phyloP scores from a whole-genome alignment of 2,113 vertebrate genomes.

The Emberiza fucata region DNA sequence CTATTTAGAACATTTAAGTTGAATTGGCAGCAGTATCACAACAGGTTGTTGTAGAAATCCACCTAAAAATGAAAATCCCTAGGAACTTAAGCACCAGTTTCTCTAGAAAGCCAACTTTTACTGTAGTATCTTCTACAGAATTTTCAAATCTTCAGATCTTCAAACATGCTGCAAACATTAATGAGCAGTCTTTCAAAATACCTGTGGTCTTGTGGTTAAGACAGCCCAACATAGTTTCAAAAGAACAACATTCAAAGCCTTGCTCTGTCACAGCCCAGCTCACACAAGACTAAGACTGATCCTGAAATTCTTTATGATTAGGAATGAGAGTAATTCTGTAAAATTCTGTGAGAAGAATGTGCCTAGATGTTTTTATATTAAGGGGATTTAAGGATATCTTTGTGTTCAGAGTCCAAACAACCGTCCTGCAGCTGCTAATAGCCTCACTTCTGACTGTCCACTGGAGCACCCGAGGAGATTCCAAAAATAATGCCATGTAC shows the following conservation, averaged over 20 bases:
- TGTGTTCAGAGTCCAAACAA: not conserved
- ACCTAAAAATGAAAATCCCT: not conserved
- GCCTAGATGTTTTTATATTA: not conserved
- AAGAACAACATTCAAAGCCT: conserved; percentile 23
- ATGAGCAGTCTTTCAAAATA: conserved; percentile 40
- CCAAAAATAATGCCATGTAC: not conserved
- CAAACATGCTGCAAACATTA: not conserved
- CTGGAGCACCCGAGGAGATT: not conserved
- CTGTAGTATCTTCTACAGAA: not conserved
- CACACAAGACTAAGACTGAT: not conserved
- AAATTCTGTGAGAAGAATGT: not conserved
- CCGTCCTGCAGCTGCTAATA: not conserved
- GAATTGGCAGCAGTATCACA: not conserved
- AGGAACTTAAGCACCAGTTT: not conserved
- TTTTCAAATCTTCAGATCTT: not conserved
- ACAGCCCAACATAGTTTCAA: not conserved
- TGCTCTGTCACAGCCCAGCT: not conserved
- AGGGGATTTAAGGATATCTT: not conserved
- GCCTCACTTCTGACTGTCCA: not conserved
- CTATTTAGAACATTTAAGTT: not conserved
- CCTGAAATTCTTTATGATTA: not conserved
- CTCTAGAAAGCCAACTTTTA: not conserved
- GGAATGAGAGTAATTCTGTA: not conserved
- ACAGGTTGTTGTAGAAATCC: not conserved
- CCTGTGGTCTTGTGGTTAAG: conserved; percentile 50